These are phyloP conservation scores for Erythrocercus mccallii DNA, from an alignment of 2,113 vertebrate species.

Conservation along the genomic window DNA sequence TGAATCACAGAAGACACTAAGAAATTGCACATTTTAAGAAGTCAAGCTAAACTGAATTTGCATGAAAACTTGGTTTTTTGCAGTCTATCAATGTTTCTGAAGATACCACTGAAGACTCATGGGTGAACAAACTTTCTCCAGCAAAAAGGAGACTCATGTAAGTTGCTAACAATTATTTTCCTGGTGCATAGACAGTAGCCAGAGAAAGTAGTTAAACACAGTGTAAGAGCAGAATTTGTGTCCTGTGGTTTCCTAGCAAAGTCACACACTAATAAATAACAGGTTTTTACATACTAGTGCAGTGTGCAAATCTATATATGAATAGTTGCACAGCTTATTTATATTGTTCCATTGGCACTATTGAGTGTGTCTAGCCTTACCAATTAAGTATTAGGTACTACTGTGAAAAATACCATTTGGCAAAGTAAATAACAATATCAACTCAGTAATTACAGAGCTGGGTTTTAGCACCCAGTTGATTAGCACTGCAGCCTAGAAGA, in stretches of 20 bases:
- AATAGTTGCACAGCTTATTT: not conserved
- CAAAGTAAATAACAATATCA: not conserved
- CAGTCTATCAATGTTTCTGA: constrained; percentile 73
- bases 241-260: not conserved
- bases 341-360: not conserved
- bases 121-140: constrained; percentile 79
- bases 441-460: not conserved
- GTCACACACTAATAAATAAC: not conserved
- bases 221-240: not conserved
- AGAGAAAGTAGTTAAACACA: not conserved
- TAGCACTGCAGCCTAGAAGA: not conserved
- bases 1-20: not conserved
- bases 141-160: constrained; percentile 77
- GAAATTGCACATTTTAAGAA: not conserved
- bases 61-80: not conserved
- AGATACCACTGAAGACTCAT: constrained; percentile 70
- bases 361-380: not conserved
- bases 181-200: not conserved
- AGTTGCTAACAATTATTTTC: constrained; percentile 50
- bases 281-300: not conserved
- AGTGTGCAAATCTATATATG: not conserved
- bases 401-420: not conserved
- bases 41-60: not conserved
- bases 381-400: not conserved
- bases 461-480: not conserved